Evolutionary conservation across 2,113 vertebrate genomes (phyloP).

Genomic region (Elaphurus davidianus): DNA sequence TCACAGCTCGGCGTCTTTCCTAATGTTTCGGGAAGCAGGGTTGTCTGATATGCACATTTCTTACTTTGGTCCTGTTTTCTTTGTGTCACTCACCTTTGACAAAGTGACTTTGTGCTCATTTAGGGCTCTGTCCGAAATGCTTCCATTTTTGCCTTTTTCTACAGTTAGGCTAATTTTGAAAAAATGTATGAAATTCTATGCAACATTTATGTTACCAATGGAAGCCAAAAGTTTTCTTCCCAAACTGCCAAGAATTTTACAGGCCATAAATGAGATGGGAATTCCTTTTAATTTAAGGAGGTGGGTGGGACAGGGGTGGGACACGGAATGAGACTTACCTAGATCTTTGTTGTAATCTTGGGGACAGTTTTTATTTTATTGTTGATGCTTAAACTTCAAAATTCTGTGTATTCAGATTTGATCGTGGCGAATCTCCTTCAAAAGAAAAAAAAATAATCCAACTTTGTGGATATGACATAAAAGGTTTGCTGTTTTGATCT

Average conservation of each 20-base stretch:
- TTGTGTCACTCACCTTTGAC: conserved; percentile 48
- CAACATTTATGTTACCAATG: conserved; percentile 86
- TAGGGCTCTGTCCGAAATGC: conserved; percentile 75
- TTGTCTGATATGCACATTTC: conserved; percentile 73
- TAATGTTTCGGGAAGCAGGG: conserved; percentile 79
- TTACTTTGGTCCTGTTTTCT: conserved; percentile 58
- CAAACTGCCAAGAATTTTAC: conserved; percentile 84
- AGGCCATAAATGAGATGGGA: conserved; percentile 82
- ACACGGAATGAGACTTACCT: conserved; percentile 54
- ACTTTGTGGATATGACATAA: conserved; percentile 80
- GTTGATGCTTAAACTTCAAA: conserved; percentile 85
- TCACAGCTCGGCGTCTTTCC: conserved; percentile 67
- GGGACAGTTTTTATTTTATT: conserved; percentile 77
- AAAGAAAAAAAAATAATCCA: conserved; percentile 65
- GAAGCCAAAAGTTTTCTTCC: conserved; percentile 83
- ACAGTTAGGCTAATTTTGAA: conserved; percentile 75
- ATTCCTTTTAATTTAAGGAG: conserved; percentile 75
- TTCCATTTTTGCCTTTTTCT: conserved; percentile 71
- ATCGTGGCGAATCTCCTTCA: conserved; percentile 79
- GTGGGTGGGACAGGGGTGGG: conserved; percentile 23
- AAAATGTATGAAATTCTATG: conserved; percentile 90
- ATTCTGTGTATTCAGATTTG: conserved; percentile 80
- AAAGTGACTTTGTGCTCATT: conserved; percentile 70
- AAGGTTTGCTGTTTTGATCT: conserved; percentile 85
- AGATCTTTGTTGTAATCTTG: conserved; percentile 79